Conservation (phyloP, 2,888 invertebrate genomes). For the Stenichneumon culpator region DNA sequence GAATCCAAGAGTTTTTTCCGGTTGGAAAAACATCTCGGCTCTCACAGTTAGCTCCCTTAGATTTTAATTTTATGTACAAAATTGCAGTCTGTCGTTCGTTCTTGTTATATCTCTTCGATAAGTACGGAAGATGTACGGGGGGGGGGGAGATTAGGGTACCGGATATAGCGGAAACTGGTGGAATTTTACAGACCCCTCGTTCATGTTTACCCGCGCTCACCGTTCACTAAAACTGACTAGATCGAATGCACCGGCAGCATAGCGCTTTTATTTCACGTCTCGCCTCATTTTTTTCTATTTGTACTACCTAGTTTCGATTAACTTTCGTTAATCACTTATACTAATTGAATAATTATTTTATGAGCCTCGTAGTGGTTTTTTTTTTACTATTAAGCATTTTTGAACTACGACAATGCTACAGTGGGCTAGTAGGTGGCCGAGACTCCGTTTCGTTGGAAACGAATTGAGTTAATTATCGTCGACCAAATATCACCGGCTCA, state of each 20-base stretch:
- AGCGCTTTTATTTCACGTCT: conserved; percentile 25
- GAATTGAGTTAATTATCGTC: neutral
- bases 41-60: neutral
- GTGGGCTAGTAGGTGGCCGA: conserved; percentile 24
- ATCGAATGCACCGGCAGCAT: conserved; percentile 51
- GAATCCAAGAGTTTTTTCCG: conserved; percentile 15
- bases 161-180: conserved; percentile 35
- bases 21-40: conserved; percentile 16
- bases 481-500: too few relatives aligned
- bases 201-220: neutral
- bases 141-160: conserved; percentile 37
- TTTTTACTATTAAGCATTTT: conserved; percentile 20
- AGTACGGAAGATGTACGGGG: conserved; percentile 29
- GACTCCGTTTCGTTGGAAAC: neutral
- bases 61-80: conserved; percentile 74
- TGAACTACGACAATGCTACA: conserved; percentile 8
- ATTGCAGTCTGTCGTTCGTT: conserved; percentile 75
- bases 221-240: conserved; percentile 11
- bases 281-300: conserved; percentile 26
- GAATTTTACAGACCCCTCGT: neutral
- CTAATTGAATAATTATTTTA: conserved; percentile 9
- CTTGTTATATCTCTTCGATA: conserved; percentile 30
- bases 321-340: conserved; percentile 31
- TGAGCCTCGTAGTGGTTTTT: conserved; percentile 32
- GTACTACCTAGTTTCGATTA: conserved; percentile 58